These are phyloP conservation scores for Athalia circularis DNA, from an alignment of 2,888 invertebrate genomes.

Conservation along the genomic window DNA sequence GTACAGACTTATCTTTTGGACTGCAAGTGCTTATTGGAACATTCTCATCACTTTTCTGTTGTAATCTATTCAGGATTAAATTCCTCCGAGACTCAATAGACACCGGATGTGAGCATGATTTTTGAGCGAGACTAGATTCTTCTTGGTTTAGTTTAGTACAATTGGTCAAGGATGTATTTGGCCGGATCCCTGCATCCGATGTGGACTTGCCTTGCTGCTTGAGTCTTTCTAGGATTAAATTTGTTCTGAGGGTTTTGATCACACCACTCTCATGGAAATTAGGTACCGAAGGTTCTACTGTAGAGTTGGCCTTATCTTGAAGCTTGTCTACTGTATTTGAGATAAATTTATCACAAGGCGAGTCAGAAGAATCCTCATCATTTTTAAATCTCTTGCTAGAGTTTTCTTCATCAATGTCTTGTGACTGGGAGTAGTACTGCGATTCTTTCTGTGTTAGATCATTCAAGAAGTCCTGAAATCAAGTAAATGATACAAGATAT, in stretches of 20 bases:
- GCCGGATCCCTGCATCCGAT: neutral
- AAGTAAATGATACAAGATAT: neutral
- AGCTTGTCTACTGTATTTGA: constrained; percentile 30
- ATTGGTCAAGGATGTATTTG: neutral
- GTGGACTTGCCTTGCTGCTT: constrained; percentile 46
- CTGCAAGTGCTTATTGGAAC: neutral
- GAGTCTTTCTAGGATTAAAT: constrained; percentile 54
- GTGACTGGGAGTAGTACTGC: constrained; percentile 49
- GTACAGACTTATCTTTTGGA: constrained; percentile 1
- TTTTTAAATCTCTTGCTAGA: constrained; percentile 24
- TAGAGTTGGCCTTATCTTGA: constrained; percentile 36
- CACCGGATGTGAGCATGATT: neutral
- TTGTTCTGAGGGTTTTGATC: constrained; percentile 50
- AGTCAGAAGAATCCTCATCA: constrained; percentile 18
- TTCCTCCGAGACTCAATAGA: constrained; percentile 2
- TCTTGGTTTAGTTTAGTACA: neutral
- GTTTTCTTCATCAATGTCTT: constrained; percentile 28
- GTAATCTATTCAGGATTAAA: constrained; percentile 48
- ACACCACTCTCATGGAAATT: constrained; percentile 38
- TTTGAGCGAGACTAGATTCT: neutral
- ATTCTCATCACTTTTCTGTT: constrained; percentile 36
- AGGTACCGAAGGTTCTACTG: constrained; percentile 45
- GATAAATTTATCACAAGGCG: neutral
- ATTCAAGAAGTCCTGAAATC: constrained; percentile 62
- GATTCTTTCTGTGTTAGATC: constrained; percentile 57